phyloP scores from a whole-genome alignment of 1,140 invertebrate genomes.

The Tetramorium simillimum region DNA sequence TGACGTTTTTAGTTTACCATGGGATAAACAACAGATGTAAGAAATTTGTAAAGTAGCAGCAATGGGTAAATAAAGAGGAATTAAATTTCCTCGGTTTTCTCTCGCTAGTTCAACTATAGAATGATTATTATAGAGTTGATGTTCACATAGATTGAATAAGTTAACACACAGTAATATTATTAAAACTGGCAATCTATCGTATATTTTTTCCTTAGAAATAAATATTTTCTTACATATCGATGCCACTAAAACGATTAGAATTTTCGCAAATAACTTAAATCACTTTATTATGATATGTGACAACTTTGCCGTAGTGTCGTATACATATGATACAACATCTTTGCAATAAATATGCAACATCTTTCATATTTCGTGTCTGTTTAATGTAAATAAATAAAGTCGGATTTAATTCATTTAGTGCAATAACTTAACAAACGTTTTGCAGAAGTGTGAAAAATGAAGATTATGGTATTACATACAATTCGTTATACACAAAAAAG shows the following conservation, averaged over 20 bases:
- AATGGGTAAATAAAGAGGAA: background rate
- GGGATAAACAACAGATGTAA: background rate
- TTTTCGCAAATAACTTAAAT: too few relatives aligned
- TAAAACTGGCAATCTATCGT: background rate
- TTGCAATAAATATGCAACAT: background rate
- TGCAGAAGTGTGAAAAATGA: background rate
- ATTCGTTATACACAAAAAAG: background rate
- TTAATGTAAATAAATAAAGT: background rate
- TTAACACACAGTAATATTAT: background rate
- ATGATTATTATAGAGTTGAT: background rate
- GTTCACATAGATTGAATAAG: background rate
- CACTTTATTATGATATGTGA: background rate
- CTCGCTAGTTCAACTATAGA: background rate
- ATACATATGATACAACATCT: background rate
- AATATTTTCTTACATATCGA: background rate
- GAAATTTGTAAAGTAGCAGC: background rate
- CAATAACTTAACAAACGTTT: background rate
- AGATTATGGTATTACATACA: background rate
- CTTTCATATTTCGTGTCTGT: background rate
- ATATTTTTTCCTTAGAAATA: background rate
- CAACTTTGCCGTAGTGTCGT: background rate
- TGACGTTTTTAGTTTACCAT: background rate
- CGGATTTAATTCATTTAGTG: background rate
- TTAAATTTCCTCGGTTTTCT: background rate
- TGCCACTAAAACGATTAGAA: background rate